Percentiles rank a stretch among this genome's conserved stretches.
Evolutionary conservation across 1,140 invertebrate species (phyloP).

Genomic region (Bombyx mori): ASM3026992v2 NC_085118.1:11740501-11741000

Average conservation of each 20-base stretch:
- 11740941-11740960: too few species aligned
- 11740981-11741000: too few species aligned
- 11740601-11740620: too few species aligned
- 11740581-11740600: too few species aligned
- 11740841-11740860: slow-evolving; percentile 24
- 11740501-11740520: too few species aligned
- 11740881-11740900: slow-evolving; percentile 1
- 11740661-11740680: not conserved
- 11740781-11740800: slow-evolving; percentile 34
- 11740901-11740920: slow-evolving; percentile 1
- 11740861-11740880: slow-evolving; percentile 5
- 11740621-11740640: too few species aligned
- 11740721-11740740: slow-evolving; percentile 2
- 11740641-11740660: too few species aligned
- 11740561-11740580: too few species aligned
- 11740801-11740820: slow-evolving; percentile 24
- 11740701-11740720: not conserved
- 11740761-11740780: slow-evolving; percentile 30
- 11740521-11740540: too few species aligned
- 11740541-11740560: too few species aligned
- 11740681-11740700: not conserved
- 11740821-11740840: slow-evolving; percentile 11
- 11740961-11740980: too few species aligned
- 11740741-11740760: slow-evolving; percentile 17
- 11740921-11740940: slow-evolving; percentile 1